phyloP scores from a whole-genome alignment of 92 coral and sea anemone species.

The Siderastrea radians region DNA sequence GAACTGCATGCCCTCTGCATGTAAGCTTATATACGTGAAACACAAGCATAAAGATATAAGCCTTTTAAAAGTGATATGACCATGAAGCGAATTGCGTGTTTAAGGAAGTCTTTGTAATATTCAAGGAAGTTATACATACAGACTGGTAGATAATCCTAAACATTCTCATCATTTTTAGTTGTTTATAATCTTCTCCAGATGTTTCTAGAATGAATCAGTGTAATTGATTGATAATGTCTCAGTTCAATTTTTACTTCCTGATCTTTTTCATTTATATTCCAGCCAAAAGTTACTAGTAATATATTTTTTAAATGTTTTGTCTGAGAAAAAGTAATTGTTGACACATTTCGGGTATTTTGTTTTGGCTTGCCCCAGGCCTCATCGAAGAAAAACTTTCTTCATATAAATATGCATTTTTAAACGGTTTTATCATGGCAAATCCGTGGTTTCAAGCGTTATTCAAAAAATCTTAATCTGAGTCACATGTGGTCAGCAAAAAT shows the following conservation, averaged over 20 bases:
- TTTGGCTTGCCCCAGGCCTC: background rate
- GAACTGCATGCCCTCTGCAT: background rate
- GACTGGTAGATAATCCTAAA: too few species aligned
- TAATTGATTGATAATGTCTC: background rate
- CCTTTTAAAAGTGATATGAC: background rate
- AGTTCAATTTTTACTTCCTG: background rate
- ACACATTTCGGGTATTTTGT: background rate
- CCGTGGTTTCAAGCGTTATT: background rate
- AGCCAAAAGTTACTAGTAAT: background rate
- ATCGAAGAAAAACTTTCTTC: background rate
- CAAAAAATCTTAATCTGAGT: too few species aligned
- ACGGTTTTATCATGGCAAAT: background rate
- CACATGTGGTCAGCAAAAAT: too few species aligned
- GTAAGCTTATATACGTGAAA: background rate
- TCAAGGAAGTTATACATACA: background rate
- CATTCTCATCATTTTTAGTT: slow-evolving; percentile 4
- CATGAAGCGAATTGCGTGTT: background rate
- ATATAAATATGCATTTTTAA: background rate
- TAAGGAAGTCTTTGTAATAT: background rate
- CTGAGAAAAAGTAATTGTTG: background rate
- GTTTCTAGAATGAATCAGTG: slow-evolving; percentile 19
- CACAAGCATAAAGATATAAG: too few species aligned
- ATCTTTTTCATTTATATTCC: background rate
- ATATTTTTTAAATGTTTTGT: background rate
- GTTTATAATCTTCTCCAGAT: slow-evolving; percentile 1